Percentiles rank a stretch among this genome's conserved stretches.
These are phyloP conservation scores for Phenganax stokvisi DNA, from an alignment of 92 coral and sea anemone species.

Conservation along the genomic window DNA sequence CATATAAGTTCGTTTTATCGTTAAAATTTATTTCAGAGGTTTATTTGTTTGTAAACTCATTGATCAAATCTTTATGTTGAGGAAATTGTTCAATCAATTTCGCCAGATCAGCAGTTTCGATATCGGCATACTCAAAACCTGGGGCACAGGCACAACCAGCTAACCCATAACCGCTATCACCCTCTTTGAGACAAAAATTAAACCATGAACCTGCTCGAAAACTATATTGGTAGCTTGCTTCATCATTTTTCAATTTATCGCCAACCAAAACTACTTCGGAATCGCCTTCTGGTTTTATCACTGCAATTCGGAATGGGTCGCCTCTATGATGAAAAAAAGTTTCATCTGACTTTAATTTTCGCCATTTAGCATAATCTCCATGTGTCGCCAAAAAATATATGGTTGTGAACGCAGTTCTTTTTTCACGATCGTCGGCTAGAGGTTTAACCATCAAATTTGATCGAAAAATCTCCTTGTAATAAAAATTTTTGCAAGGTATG, in stretches of 20 bases:
- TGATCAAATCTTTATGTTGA: constrained; percentile 62
- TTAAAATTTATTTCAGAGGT: no score
- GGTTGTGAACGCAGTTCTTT: constrained; percentile 57
- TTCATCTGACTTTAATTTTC: constrained; percentile 68
- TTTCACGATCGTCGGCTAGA: constrained; percentile 40
- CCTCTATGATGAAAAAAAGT: constrained; percentile 73
- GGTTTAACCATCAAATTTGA: constrained; percentile 65
- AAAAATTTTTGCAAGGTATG: constrained; percentile 26
- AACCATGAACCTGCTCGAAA: constrained; percentile 82
- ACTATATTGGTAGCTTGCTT: constrained; percentile 53
- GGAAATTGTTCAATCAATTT: constrained; percentile 59
- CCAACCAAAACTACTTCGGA: constrained; percentile 57
- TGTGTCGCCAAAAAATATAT: constrained; percentile 60
- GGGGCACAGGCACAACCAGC: constrained; percentile 67
- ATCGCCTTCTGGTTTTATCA: constrained; percentile 51
- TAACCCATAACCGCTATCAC: constrained; percentile 41
- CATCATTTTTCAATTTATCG: constrained; percentile 47
- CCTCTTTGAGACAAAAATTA: constrained; percentile 61
- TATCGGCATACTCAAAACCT: constrained; percentile 63
- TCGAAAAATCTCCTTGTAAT: constrained; percentile 51
- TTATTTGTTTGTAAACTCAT: constrained; percentile 33
- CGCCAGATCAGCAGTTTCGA: constrained; percentile 46
- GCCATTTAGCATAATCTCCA: constrained; percentile 62
- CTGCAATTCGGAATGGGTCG: constrained; percentile 49
- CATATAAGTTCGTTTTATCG: no score